Base-by-base conservation (phyloP, 2,797 vertebrate species). In the Coregonus sp. region DNA sequence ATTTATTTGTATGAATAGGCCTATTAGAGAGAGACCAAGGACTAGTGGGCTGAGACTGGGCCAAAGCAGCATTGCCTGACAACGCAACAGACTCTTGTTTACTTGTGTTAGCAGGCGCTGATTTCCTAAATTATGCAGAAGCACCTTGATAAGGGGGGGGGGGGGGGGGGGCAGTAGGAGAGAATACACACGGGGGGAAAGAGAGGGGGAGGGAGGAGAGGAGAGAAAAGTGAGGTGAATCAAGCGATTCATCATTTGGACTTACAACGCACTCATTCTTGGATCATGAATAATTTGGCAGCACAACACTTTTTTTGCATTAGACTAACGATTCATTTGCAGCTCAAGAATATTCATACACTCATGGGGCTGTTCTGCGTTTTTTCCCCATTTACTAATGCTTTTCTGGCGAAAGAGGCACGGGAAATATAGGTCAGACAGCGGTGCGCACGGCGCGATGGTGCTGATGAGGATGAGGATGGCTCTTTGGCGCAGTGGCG, bases 241-340 rank as follows among this genome's bases (percentile, higher is more conserved):
- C 85, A 74, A 88, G 90, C 85, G 88, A 90, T 92, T 87, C 91
- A 88, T 91, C 88, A 86, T 90, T 91, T 90, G 91, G 83, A 87
- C 86, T 92, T 91, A 89, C 94, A 93, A 92, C 73, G 67, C 88
- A 82, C 88, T 93, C 88, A 82, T 93, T 93, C 78, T 67, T 86
- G 82, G 85, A 81, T 93, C 92, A 95, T 95, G 84, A 95, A 95
- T 95, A 86, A 95, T 95, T 95, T 94, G 90, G 90, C 84, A 85
- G 78, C 87, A 90, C 92, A 94, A 95, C 92, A 93, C 90, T 95
- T 93, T 95, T 95, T 93, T 91, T 92, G 91, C 94, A 93, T 94
- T 94, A 95, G 93, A 93, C 94, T 93, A 93, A 95, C 93, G 94
- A 95, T 86, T 95, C 89, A 95, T 87, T 95, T 89, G 94, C 87